A percentile compares a stretch with the other conserved stretches of the same genome.
phyloP scores from a whole-genome alignment of 2,888 invertebrate genomes.

The Parasteatoda lunata region DNA sequence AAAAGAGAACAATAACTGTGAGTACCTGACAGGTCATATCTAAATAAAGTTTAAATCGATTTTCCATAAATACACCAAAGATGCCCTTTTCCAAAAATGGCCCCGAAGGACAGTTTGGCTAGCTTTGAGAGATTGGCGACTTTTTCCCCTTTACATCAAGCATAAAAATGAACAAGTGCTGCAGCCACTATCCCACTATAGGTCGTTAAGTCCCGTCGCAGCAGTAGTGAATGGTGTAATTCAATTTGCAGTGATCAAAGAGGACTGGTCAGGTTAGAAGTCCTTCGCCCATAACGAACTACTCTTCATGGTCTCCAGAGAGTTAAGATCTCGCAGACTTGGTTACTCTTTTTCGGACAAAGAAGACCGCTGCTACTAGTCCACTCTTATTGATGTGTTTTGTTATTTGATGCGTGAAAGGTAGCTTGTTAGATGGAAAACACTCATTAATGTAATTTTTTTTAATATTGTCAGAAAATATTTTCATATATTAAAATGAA shows the following conservation, averaged over 20 bases:
- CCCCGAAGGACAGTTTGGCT: neutral
- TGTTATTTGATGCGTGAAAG: too few relatives aligned
- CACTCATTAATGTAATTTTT: neutral
- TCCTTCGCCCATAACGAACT: conserved; percentile 17
- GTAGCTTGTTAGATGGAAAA: too few relatives aligned
- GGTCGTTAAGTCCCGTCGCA: neutral
- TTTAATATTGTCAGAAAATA: neutral
- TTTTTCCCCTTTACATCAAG: neutral
- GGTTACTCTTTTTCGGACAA: conserved; percentile 1
- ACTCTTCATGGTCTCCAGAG: conserved; percentile 6
- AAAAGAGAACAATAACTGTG: neutral
- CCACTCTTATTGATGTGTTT: too few relatives aligned
- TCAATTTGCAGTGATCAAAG: conserved; percentile 36
- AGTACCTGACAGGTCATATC: conserved; percentile 5
- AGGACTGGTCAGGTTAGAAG: conserved; percentile 14
- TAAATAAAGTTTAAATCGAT: conserved; percentile 5
- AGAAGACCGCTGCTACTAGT: neutral
- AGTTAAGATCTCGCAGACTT: neutral
- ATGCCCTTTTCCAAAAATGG: neutral
- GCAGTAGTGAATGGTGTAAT: conserved; percentile 16
- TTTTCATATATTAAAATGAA: neutral
- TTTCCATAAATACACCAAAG: neutral
- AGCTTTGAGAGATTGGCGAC: neutral
- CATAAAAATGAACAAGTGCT: conserved; percentile 10
- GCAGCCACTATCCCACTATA: neutral